These are phyloP conservation scores for Mamestra configurata DNA, from an alignment of 1,140 invertebrate genomes.

Conservation along the genomic window DNA sequence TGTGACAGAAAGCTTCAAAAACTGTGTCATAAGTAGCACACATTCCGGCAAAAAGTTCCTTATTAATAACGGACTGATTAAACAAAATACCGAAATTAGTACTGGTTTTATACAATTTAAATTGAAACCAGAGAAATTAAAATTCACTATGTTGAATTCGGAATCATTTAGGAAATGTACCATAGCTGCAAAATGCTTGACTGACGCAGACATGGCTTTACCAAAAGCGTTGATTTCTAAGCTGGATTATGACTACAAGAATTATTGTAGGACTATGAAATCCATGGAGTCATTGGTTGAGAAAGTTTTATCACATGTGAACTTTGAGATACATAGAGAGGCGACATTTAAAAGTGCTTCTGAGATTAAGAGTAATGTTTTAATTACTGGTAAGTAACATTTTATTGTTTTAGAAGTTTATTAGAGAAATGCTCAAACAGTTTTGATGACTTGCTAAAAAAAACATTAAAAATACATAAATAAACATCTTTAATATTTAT, in stretches of 20 bases:
- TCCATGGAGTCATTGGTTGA: constrained; percentile 81
- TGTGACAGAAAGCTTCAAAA: constrained; percentile 88
- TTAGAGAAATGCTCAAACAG: no score
- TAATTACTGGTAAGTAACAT: constrained; percentile 84
- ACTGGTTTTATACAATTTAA: constrained; percentile 85
- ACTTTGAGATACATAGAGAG: constrained; percentile 84
- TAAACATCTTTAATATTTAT: no score
- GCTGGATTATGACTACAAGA: constrained; percentile 79
- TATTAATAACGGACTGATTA: constrained; percentile 89
- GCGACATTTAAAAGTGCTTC: constrained; percentile 83
- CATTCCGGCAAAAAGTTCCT: constrained; percentile 88
- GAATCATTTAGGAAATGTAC: constrained; percentile 88
- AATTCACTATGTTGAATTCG: constrained; percentile 89
- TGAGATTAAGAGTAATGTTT: constrained; percentile 87
- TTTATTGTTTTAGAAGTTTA: background rate
- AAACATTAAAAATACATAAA: no score
- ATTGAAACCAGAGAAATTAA: constrained; percentile 88
- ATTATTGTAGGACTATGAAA: constrained; percentile 79
- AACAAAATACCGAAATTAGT: constrained; percentile 85
- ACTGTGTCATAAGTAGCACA: constrained; percentile 88
- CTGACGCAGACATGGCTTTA: constrained; percentile 72
- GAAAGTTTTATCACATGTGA: constrained; percentile 80
- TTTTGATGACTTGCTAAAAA: no score
- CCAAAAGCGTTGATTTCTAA: constrained; percentile 67
- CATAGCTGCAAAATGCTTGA: constrained; percentile 86